phyloP scores from a whole-genome alignment of 2,888 invertebrate species.

The Agrotis ipsilon region DNA sequence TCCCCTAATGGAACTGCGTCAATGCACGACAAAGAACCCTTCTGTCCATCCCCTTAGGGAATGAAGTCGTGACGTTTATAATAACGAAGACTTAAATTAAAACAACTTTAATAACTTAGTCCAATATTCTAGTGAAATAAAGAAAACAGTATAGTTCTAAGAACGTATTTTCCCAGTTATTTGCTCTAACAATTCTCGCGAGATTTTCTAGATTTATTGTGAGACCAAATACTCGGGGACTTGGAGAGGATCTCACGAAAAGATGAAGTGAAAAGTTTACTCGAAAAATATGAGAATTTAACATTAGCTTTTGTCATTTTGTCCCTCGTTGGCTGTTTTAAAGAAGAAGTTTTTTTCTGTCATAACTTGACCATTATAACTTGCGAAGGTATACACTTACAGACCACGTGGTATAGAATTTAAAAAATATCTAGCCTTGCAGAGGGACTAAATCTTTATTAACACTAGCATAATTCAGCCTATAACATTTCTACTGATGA shows the following conservation, averaged over 20 bases:
- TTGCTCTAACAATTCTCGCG: constrained; percentile 42
- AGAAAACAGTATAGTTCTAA: constrained; percentile 25
- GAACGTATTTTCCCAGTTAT: constrained; percentile 44
- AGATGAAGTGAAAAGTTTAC: constrained; percentile 41
- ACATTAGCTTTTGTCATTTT: constrained; percentile 13
- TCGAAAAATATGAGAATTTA: constrained; percentile 30
- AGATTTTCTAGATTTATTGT: constrained; percentile 48
- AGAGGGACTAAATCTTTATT: too few relatives aligned
- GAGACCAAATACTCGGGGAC: constrained; percentile 44
- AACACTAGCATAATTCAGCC: too few relatives aligned
- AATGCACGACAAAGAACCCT: constrained; percentile 37
- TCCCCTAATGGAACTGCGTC: constrained; percentile 31
- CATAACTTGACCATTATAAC: neutral
- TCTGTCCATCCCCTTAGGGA: constrained; percentile 16
- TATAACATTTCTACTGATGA: too few relatives aligned
- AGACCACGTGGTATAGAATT: too few relatives aligned
- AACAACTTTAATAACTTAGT: constrained; percentile 29
- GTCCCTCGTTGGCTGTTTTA: neutral
- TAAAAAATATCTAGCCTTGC: neutral
- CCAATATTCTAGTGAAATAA: constrained; percentile 22
- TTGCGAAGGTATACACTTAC: neutral
- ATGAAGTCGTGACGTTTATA: constrained; percentile 9
- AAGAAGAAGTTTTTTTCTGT: neutral
- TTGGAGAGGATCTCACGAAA: constrained; percentile 3
- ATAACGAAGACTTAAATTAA: constrained; percentile 34